Conservation (phyloP, 2,797 vertebrate genomes). For the Octomys mimax region DNA sequence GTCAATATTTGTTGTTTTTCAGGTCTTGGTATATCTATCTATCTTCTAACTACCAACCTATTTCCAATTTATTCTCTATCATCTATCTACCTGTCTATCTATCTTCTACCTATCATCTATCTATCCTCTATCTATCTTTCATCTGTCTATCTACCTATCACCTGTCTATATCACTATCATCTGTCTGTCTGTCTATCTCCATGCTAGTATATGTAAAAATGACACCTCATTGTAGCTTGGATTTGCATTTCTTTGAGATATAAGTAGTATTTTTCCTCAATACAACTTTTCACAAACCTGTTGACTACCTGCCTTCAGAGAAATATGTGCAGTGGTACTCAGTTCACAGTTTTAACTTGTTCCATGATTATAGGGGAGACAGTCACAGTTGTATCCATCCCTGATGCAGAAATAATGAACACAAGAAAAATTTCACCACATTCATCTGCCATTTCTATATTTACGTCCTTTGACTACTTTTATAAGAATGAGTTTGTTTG, state of each 20-base stretch:
- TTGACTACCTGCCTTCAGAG: neutral
- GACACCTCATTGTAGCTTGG: neutral
- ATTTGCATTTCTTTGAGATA: neutral
- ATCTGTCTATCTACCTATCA: too few species aligned
- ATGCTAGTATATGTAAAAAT: neutral
- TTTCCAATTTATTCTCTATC: neutral
- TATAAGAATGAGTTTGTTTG: neutral
- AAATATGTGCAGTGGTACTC: neutral
- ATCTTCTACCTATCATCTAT: neutral
- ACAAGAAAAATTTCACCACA: neutral
- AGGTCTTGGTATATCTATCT: neutral
- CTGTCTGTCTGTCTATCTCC: neutral
- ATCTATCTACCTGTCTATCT: too few species aligned
- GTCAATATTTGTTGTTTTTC: neutral
- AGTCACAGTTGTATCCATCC: neutral
- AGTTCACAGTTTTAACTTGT: neutral
- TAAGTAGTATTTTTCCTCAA: neutral
- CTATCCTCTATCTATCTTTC: neutral
- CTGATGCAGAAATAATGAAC: neutral
- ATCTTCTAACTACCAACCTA: neutral
- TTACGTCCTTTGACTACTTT: neutral
- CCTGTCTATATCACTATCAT: neutral
- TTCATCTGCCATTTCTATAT: neutral
- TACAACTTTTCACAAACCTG: neutral
- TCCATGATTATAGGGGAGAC: neutral